Evolutionary conservation across 2,797 vertebrate genomes (phyloP), one percentile per base, ranked within the genome.

Genomic region (Pangasius sanitwongsei): DNA sequence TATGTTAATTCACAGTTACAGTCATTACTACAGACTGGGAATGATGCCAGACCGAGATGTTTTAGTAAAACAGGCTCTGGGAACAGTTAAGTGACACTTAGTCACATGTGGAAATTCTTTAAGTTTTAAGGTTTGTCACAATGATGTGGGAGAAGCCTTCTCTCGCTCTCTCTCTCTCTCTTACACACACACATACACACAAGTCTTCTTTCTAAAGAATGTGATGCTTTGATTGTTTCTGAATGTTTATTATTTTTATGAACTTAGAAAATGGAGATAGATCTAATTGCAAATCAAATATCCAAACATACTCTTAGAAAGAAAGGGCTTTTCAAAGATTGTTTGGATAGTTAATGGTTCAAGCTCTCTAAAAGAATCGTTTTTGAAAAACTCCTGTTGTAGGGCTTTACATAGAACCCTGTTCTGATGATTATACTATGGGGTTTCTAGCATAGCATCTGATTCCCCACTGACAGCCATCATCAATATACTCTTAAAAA

Each of bases 31-130:
- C 48, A 78, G 48, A 74, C 61, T 67, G 15, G 77, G 57, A 70
- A 25, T 28, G 63, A 81, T 31, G 18, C 48, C 69, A 74, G 37
- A 72, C 77, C 57, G n/a, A 25, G 67, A 70, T 69, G 50, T 18
- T 78, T 87, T 75, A 81, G 8, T 15, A 84, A 85, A 77, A n/a
- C 81, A 83, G 44, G 55, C 20, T 82, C 63, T 86, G 84, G 55
- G 41, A 89, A 48, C 85, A 70, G 44, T 23, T 13, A 83, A 87
- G 53, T 83, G 48, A 84, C 55, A 83, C 78, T 84, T 89, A 59
- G 63, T 69, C 1, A 61, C 13, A 44, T 85, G 9, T 88, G 65
- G 72, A 48, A 74, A 87, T 83, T 83, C 59, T 28, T 82, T 1
- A 61, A 37, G 15, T 87, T 23, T 88, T 86, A 70, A 88, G 44